Evolutionary conservation across 2,888 invertebrate species (phyloP), one percentile per base, ranked within the genome.

Genomic region (Epirrhoe alternata): DNA sequence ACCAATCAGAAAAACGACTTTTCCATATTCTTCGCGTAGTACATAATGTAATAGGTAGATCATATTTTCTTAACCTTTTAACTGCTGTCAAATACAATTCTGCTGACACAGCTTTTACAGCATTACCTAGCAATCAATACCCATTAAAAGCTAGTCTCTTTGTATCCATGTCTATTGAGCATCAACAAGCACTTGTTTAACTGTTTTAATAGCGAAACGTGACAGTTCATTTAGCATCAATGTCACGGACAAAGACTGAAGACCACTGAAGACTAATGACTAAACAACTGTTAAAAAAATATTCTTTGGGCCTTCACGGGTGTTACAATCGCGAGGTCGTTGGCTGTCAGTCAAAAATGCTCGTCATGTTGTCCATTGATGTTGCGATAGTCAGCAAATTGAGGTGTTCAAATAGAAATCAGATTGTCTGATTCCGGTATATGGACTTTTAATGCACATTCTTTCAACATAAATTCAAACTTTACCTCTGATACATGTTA

Each of bases 191-290:
- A 63, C 64, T 66, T 62, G 69, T 64, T 66, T 80, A 82, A 86
- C 83, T 77, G 85, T 84, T 77, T 80, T 77, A 79, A 83, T 83
- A 81, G 71, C 70, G 74, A 77, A 77, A 82, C 80, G 81, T 80
- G 84, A 85, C 87, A 88, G 83, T 86, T 87, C 85, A 87, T 87
- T 89, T 84, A 82, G 81, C 87, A 87, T 86, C 81, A 86, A 86
- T 86, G 86, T 85, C 86, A 84, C 66, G 82, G 83, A 85, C 85
- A 85, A 85, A 79, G 80, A 82, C 72, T 68, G 77, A 73, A 79
- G 77, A 80, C 45, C 50, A 54, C 63, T 53, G 59, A 63, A 66
- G 65, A 68, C 74, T 81, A 81, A 83, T 81, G 69, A 77, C 69
- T 71, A 76, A 76, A 83, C 74, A 79, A 72, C 71, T 69, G 65